Percentiles rank a stretch among this genome's conserved stretches.
phyloP scores from a whole-genome alignment of 2,888 invertebrate species.

The Hydrotaea diabolus region DNA sequence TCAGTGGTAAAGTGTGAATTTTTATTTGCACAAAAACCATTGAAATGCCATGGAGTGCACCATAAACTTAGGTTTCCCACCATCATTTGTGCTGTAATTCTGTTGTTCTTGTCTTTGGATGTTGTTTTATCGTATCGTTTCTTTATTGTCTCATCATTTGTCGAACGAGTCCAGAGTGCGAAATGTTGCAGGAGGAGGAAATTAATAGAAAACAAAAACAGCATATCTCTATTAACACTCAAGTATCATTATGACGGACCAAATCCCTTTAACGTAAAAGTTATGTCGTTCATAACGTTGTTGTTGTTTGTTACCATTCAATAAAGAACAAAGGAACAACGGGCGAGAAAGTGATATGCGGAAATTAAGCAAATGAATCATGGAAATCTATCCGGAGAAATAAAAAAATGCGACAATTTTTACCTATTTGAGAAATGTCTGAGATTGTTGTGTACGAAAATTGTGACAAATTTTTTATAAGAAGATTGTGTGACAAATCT shows the following conservation, averaged over 20 bases:
- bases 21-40: neutral
- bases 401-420: no score
- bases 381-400: slow-evolving; percentile 1
- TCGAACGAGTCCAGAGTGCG: neutral
- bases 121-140: no score
- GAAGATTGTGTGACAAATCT: no score
- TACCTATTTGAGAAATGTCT: no score
- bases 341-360: neutral
- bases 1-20: neutral
- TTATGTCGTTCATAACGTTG: neutral
- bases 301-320: neutral
- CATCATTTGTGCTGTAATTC: neutral
- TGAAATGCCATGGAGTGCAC: neutral
- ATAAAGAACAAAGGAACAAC: neutral
- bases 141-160: slow-evolving; percentile 9
- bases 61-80: neutral
- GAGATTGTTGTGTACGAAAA: no score
- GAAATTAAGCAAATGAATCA: neutral
- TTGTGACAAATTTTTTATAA: no score
- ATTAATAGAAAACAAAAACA: neutral
- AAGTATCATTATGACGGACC: slow-evolving; percentile 15
- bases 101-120: neutral
- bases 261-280: neutral
- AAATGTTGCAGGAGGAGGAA: neutral
- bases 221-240: slow-evolving; percentile 14